A percentile compares a stretch with the other conserved stretches of the same genome.
Conservation (phyloP, 1,140 invertebrate genomes). For the Listronotus oregonensis region DNA sequence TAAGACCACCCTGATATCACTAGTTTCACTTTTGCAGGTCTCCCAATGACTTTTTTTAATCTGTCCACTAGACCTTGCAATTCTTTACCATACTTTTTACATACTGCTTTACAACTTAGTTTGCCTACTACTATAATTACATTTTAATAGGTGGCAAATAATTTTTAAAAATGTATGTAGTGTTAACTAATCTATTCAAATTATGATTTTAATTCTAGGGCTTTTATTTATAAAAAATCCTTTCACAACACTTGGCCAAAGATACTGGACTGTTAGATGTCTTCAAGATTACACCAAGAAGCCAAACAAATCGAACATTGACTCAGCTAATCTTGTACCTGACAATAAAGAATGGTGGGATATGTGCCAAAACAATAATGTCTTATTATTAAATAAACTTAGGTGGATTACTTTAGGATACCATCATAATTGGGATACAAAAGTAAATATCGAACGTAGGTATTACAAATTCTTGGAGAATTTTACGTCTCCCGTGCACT, state of each 20-base stretch:
- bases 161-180: no score
- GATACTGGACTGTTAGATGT: constrained; percentile 81
- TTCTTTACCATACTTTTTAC: no score
- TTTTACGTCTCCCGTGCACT: constrained; percentile 5
- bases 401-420: constrained; percentile 93
- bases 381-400: constrained; percentile 66
- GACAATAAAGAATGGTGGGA: constrained; percentile 57
- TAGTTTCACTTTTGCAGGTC: no score
- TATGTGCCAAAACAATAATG: constrained; percentile 50
- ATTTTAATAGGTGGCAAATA: no score
- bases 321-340: constrained; percentile 60
- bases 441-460: constrained; percentile 61
- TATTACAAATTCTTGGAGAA: constrained; percentile 16
- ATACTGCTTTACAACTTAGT: no score
- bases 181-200: no score
- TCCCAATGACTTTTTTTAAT: no score
- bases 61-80: no score
- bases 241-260: constrained; percentile 76
- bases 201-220: constrained; percentile 56
- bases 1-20: no score
- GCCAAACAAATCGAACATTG: constrained; percentile 82
- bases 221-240: constrained; percentile 83
- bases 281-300: constrained; percentile 74
- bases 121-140: no score
- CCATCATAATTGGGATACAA: constrained; percentile 95